Conservation (phyloP, 2,113 vertebrate species). For the Formicarius rufipectus region DNA sequence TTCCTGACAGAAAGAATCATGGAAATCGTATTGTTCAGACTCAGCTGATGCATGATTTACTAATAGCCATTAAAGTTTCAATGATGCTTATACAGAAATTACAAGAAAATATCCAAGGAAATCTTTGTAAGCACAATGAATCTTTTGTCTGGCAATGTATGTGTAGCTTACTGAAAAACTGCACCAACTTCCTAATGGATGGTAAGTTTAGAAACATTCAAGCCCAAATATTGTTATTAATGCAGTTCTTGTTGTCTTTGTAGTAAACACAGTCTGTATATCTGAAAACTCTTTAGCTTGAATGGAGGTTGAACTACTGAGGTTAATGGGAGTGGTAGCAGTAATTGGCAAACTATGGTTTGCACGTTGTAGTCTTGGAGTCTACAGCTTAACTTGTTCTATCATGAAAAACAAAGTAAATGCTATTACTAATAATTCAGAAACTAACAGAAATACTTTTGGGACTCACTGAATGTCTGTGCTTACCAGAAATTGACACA, state of each 20-base stretch:
- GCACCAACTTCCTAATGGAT: slow-evolving; percentile 81
- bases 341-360: neutral
- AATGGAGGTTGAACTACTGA: neutral
- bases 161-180: slow-evolving; percentile 81
- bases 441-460: neutral
- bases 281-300: neutral
- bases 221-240: neutral
- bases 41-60: slow-evolving; percentile 86
- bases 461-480: neutral
- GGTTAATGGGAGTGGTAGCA: neutral
- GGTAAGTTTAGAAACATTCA: slow-evolving; percentile 74
- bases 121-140: slow-evolving; percentile 49
- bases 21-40: slow-evolving; percentile 88
- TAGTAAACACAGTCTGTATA: neutral
- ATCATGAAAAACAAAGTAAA: neutral
- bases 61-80: slow-evolving; percentile 85
- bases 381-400: neutral
- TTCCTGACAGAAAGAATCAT: slow-evolving; percentile 76
- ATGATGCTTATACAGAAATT: slow-evolving; percentile 87
- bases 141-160: slow-evolving; percentile 77
- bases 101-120: slow-evolving; percentile 66
- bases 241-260: neutral
- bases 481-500: neutral
- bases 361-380: neutral
- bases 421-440: neutral